phyloP scores from a whole-genome alignment of 2,113 vertebrate species.

The Eptatretus burgeri region DNA sequence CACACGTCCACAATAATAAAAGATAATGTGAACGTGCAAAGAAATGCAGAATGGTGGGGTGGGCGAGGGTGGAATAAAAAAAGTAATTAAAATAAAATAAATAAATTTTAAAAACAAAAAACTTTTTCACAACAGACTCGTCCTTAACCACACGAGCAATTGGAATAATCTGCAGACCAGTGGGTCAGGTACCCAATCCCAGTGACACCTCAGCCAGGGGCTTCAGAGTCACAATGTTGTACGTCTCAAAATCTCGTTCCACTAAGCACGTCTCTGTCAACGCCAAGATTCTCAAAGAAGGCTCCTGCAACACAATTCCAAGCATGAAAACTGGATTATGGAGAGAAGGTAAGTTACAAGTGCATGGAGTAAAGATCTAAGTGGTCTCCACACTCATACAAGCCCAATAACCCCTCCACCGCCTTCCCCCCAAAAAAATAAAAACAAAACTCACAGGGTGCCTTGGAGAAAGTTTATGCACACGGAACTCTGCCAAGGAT shows the following conservation, averaged over 20 bases:
- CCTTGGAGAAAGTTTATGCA: constrained; percentile 70
- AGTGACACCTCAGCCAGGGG: constrained; percentile 54
- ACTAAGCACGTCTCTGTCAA: constrained; percentile 88
- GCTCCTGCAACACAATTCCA: constrained; percentile 25
- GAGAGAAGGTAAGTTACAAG: background rate
- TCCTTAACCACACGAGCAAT: no score
- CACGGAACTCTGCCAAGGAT: constrained; percentile 77
- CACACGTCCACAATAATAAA: no score
- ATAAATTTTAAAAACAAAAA: no score
- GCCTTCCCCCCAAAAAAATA: background rate
- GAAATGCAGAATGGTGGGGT: no score
- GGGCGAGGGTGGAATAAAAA: no score
- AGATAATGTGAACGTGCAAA: no score
- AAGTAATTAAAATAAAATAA: no score
- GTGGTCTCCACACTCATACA: no score
- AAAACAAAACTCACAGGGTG: constrained; percentile 34
- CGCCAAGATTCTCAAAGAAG: constrained; percentile 52
- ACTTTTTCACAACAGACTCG: no score
- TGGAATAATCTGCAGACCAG: no score
- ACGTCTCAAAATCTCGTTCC: constrained; percentile 75
- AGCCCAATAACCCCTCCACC: background rate
- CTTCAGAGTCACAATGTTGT: constrained; percentile 84
- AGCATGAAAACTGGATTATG: background rate
- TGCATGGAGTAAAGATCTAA: background rate
- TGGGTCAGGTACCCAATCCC: no score